Evolutionary conservation across 2,797 vertebrate species (phyloP).

Genomic region (Pipistrellus kuhlii): DNA sequence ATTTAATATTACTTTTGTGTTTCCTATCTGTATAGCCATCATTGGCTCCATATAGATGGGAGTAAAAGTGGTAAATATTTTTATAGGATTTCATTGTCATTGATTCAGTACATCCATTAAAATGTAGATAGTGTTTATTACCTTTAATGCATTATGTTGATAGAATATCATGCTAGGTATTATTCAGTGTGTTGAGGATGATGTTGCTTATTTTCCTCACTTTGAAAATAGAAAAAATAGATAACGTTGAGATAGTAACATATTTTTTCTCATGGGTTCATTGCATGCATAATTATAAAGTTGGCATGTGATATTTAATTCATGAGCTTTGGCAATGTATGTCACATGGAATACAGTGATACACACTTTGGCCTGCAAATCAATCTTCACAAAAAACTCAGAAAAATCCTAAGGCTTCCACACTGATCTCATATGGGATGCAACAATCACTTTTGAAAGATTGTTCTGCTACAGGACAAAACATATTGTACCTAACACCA

Average conservation of each 20-base stretch:
- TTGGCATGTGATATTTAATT: conserved; percentile 49
- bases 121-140: neutral
- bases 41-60: rapidly evolving
- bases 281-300: neutral
- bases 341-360: conserved; percentile 2
- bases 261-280: neutral
- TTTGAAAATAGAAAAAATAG: neutral
- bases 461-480: conserved; percentile 25
- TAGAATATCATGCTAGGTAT: neutral
- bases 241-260: neutral
- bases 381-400: neutral
- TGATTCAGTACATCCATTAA: neutral
- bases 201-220: neutral
- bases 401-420: neutral
- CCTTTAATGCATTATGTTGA: neutral
- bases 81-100: neutral
- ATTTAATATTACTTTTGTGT: neutral
- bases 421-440: conserved; percentile 33
- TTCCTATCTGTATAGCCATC: neutral
- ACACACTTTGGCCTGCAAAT: conserved; percentile 27
- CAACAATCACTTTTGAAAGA: conserved; percentile 23
- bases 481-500: conserved; percentile 18
- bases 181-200: neutral
- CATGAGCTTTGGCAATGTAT: neutral
- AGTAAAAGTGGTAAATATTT: neutral